Evolutionary conservation across 2,888 invertebrate species (phyloP).

Genomic region (Lordiphosa andalusiaca): DNA sequence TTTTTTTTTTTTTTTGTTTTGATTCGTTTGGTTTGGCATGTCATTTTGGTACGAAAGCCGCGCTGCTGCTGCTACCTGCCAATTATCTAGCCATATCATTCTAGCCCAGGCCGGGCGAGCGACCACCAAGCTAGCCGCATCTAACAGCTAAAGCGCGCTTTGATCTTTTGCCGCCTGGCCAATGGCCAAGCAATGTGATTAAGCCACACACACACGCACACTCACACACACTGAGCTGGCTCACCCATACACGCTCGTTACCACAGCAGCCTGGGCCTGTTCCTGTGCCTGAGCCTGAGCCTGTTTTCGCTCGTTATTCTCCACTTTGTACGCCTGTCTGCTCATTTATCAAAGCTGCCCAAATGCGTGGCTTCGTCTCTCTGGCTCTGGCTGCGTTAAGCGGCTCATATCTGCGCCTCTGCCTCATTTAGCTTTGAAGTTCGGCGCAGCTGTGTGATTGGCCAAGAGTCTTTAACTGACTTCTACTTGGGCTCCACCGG

Average conservation of each 20-base stretch:
- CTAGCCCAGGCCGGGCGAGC: constrained; percentile 53
- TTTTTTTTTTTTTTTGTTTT: constrained; percentile 19
- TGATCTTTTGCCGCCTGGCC: constrained; percentile 73
- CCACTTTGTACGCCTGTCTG: constrained; percentile 71
- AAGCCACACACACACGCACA: constrained; percentile 43
- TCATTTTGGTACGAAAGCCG: constrained; percentile 53
- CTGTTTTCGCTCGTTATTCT: constrained; percentile 73
- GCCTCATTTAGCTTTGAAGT: constrained; percentile 77
- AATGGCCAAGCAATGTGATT: constrained; percentile 77
- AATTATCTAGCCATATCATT: constrained; percentile 64
- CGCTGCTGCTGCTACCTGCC: constrained; percentile 62
- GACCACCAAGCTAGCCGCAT: constrained; percentile 70
- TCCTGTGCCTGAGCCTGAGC: constrained; percentile 22
- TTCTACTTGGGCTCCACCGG: constrained; percentile 52
- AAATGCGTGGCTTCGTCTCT: constrained; percentile 17
- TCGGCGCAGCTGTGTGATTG: constrained; percentile 78
- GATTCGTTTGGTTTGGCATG: constrained; percentile 50
- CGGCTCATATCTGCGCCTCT: constrained; percentile 61
- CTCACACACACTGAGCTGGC: constrained; percentile 2
- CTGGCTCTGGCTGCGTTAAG: constrained; percentile 61
- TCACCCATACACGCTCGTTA: constrained; percentile 16
- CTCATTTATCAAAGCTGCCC: constrained; percentile 77
- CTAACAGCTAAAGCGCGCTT: constrained; percentile 66
- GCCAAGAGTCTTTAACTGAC: constrained; percentile 72
- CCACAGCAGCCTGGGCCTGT: constrained; percentile 21